These are phyloP conservation scores for Bombus affinis DNA, from an alignment of 1,140 invertebrate species.

Conservation along the genomic window DNA sequence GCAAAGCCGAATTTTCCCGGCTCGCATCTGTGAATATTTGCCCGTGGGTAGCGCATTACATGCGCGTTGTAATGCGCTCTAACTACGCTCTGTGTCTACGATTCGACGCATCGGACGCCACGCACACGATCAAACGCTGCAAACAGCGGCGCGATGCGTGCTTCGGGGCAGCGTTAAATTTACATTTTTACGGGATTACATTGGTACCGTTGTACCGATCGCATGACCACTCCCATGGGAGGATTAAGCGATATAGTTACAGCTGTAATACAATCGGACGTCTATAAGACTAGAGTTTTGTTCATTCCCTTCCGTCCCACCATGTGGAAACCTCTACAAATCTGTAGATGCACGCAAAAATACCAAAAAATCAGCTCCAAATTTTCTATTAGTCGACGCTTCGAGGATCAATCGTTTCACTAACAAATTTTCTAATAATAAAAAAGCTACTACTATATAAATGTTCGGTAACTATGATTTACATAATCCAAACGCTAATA, in stretches of 20 bases:
- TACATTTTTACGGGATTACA: slow-evolving; percentile 72
- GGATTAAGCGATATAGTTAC: slow-evolving; percentile 66
- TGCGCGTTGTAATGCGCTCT: slow-evolving; percentile 41
- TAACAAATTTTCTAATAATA: too few species aligned
- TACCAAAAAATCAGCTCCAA: too few species aligned
- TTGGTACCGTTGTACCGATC: background rate
- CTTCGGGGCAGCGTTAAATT: slow-evolving; percentile 37
- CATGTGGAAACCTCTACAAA: too few species aligned
- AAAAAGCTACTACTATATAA: too few species aligned
- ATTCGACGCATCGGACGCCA: slow-evolving; percentile 16
- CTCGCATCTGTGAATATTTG: slow-evolving; percentile 72
- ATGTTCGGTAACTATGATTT: too few species aligned
- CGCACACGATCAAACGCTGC: background rate
- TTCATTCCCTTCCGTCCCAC: too few species aligned
- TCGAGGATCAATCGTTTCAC: too few species aligned
- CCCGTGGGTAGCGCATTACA: slow-evolving; percentile 67
- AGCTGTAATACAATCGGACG: slow-evolving; percentile 57
- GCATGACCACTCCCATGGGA: slow-evolving; percentile 29
- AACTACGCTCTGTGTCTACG: slow-evolving; percentile 30
- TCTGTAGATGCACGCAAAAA: too few species aligned
- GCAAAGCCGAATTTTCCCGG: slow-evolving; percentile 70
- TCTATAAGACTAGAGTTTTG: background rate
- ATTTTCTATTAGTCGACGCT: too few species aligned
- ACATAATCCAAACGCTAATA: too few species aligned
- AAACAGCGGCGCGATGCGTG: slow-evolving; percentile 21